Evolutionary conservation across 37 sponge, comb jelly and placozoan genomes (phyloP).

Genomic region (Chondrosia reniformis): DNA sequence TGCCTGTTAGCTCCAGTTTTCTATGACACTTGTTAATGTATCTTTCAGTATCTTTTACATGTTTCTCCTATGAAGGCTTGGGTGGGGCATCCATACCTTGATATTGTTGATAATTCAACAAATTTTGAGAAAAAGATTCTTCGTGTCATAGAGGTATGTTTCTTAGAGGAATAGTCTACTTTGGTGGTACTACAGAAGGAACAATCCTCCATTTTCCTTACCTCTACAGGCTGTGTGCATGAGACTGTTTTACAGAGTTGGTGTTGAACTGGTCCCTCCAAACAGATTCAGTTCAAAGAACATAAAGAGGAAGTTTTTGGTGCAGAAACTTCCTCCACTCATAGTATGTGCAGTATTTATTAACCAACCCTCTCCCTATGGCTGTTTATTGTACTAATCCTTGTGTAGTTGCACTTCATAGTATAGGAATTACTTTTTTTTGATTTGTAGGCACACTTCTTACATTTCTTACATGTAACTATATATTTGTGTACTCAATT

Average conservation of each 20-base stretch:
- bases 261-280: conserved; percentile 37
- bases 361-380: too few species aligned
- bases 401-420: too few species aligned
- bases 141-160: conserved; percentile 54
- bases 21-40: too few species aligned
- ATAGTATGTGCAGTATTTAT: background rate
- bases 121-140: conserved; percentile 76
- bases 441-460: too few species aligned
- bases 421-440: too few species aligned
- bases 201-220: background rate
- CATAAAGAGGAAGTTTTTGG: conserved; percentile 74
- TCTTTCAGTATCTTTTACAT: background rate
- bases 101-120: conserved; percentile 73
- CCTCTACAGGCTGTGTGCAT: conserved; percentile 23
- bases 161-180: background rate
- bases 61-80: conserved; percentile 51
- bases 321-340: conserved; percentile 2
- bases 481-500: too few species aligned
- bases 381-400: too few species aligned
- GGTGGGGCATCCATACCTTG: conserved; percentile 85
- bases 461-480: too few species aligned
- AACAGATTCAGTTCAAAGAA: conserved; percentile 55
- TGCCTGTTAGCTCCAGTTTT: too few species aligned
- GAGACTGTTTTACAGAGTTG: conserved; percentile 34
- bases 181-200: background rate